Conservation (phyloP, 2,113 vertebrate genomes). For the Lepisosteus oculatus region DNA sequence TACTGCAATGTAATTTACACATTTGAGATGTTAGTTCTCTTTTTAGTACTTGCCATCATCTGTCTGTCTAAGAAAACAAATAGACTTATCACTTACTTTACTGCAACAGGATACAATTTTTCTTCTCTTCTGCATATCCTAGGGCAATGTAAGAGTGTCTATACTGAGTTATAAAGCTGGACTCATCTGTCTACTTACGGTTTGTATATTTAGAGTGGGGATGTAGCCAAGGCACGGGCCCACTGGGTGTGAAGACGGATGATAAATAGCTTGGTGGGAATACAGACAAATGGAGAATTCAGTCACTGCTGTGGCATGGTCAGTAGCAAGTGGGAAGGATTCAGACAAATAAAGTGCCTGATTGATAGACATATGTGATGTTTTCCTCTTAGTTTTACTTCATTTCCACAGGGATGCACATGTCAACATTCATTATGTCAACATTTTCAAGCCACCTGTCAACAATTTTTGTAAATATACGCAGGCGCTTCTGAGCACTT, state of each 20-base stretch:
- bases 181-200: not conserved
- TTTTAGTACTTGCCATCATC: too few relatives aligned
- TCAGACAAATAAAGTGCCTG: not conserved
- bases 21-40: too few relatives aligned
- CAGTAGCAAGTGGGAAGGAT: not conserved
- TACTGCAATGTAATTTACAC: too few relatives aligned
- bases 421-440: too few relatives aligned
- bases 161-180: not conserved
- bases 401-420: slow-evolving; percentile 11
- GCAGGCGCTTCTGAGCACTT: too few relatives aligned
- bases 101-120: too few relatives aligned
- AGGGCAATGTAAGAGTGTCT: not conserved
- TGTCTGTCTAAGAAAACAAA: too few relatives aligned
- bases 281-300: not conserved
- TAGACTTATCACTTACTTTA: too few relatives aligned
- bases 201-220: not conserved
- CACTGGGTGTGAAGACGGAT: slow-evolving; percentile 44
- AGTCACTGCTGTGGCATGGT: too few relatives aligned
- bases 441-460: too few relatives aligned
- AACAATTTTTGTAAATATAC: too few relatives aligned
- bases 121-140: not conserved
- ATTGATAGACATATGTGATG: not conserved
- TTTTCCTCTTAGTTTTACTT: slow-evolving; percentile 21
- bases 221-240: not conserved
- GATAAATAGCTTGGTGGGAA: slow-evolving; percentile 41